Evolutionary conservation across 2,888 invertebrate species (phyloP), one percentile per base, ranked within the genome.

Genomic region (Nasonia oneida): DNA sequence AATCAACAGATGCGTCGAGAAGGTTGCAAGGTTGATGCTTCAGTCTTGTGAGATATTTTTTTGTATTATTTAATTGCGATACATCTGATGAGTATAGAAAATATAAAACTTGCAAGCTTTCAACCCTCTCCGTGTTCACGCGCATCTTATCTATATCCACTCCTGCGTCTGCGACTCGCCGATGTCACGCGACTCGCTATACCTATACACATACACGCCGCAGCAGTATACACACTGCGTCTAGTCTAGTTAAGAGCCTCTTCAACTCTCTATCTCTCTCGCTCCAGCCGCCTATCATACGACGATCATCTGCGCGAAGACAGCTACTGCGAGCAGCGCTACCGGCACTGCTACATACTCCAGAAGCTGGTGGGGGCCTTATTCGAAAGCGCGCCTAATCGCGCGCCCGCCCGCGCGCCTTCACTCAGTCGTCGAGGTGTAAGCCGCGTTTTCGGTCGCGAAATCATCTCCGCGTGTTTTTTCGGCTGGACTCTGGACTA

Each of bases 401-500:
- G 74, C 75, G 42, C 42, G 71, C 42, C 18, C 47, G 67, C 67
- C 15, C 23, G 42, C 47, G 64, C 71, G 42, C 33, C 33, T 39
- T 15, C 37, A 15, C 78, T 81, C 85, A 85, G 85, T 85, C 39
- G 77, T 33, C 73, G 78, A 74, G 77, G 71, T 81, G 85, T 50
- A 47, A 76, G 50, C 73, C 61, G 86, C 88, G 90, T 91, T 92
- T 91, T 90, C 92, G 91, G 90, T 90, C 91, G 90, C 89, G 87
- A 87, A 84, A 53, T 74, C 78, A 85, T 85, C 81, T 79, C 39
- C 71, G 50, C 74, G 71, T n/a, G 61, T 61, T 50, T 33, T 29
- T 8, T 37, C 37, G 37, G 37, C 37, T 37, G 6, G 42, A 42
- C 8, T 4, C 6, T 42, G 8, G 8, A 42, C 42, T 42, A 42